These are phyloP conservation scores for Centropyge bicolor DNA, from an alignment of 2,797 vertebrate species.

Conservation along the genomic window DNA sequence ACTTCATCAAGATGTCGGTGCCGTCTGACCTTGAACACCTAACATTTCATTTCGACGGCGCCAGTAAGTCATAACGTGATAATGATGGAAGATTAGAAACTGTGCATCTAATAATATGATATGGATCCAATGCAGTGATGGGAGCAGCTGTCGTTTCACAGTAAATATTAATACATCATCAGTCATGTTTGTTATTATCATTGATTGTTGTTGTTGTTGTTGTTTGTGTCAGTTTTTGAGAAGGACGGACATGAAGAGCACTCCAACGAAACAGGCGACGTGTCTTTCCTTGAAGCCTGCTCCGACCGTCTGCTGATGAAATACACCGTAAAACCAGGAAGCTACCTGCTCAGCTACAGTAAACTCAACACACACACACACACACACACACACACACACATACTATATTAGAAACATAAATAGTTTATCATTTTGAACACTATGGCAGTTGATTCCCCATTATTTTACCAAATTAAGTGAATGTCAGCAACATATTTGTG, in stretches of 20 bases:
- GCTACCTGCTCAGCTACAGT: constrained; percentile 18
- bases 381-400: constrained; percentile 17
- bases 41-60: accelerated
- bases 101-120: no score
- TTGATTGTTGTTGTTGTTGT: no score
- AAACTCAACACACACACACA: constrained; percentile 4
- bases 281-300: background rate
- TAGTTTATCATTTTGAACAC: no score
- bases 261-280: accelerated
- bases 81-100: no score
- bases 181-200: background rate
- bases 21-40: background rate
- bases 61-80: constrained; percentile 24
- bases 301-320: background rate
- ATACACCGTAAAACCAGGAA: no score
- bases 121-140: no score
- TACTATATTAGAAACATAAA: background rate
- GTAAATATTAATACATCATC: no score
- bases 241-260: background rate
- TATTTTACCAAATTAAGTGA: no score
- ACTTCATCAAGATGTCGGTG: background rate
- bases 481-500: no score
- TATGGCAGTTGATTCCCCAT: no score
- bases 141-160: no score
- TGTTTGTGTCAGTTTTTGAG: background rate